phyloP scores from a whole-genome alignment of 2,113 vertebrate species.

The Cairina moschata region DNA sequence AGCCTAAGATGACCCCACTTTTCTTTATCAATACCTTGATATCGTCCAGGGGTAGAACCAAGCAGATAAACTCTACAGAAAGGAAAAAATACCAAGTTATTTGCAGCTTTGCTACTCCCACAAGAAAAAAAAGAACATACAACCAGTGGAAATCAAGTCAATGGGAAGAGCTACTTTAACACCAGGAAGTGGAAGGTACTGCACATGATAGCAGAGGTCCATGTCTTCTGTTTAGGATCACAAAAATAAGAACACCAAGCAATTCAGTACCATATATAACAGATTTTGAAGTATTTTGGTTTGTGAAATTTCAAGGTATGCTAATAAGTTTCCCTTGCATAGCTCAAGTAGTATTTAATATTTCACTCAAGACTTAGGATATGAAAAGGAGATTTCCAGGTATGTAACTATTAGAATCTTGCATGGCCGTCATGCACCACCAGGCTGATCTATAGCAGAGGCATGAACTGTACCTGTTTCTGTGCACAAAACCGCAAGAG shows the following conservation, averaged over 20 bases:
- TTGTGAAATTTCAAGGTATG: background rate
- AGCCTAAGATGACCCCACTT: slow-evolving; percentile 96
- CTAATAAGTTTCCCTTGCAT: background rate
- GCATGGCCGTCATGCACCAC: background rate
- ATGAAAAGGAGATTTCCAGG: background rate
- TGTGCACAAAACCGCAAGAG: background rate
- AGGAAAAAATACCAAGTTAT: background rate
- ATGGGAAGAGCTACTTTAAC: background rate
- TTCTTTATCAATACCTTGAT: slow-evolving; percentile 87
- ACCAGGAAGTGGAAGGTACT: background rate
- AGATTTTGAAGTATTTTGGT: background rate
- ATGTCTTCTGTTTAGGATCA: background rate
- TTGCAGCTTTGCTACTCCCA: background rate
- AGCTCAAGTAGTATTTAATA: background rate
- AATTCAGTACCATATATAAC: background rate
- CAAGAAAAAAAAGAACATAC: background rate
- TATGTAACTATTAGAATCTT: background rate
- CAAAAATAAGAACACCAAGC: background rate
- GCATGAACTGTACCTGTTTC: background rate
- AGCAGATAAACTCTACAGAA: slow-evolving; percentile 88
- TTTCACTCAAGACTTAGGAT: background rate
- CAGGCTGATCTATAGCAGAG: background rate
- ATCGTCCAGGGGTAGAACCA: slow-evolving; percentile 93
- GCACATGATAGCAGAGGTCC: background rate
- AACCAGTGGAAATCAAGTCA: background rate